Conservation (phyloP, 2,113 vertebrate genomes). For the Pterocles burchelli region DNA sequence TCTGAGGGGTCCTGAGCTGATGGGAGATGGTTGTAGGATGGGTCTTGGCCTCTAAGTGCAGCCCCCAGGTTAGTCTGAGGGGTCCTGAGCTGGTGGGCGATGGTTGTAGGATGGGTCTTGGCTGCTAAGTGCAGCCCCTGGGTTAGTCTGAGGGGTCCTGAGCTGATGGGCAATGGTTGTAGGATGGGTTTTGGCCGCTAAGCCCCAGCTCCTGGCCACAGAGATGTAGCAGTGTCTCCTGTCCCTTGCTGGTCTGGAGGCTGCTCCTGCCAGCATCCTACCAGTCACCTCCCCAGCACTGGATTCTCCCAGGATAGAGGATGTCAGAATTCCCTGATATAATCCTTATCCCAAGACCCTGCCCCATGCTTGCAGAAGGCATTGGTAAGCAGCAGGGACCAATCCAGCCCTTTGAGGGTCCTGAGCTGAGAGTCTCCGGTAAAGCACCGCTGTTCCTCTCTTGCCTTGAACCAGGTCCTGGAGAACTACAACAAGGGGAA, state of each 20-base stretch:
- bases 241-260: background rate
- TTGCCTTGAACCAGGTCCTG: constrained; percentile 82
- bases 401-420: background rate
- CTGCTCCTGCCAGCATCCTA: background rate
- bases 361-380: background rate
- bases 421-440: background rate
- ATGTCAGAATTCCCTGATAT: background rate
- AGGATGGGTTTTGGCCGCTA: background rate
- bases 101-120: background rate
- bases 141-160: no score
- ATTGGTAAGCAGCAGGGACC: background rate
- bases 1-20: no score
- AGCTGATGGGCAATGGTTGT: background rate
- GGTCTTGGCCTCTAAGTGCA: no score
- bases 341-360: background rate
- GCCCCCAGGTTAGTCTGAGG: no score
- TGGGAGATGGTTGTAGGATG: no score
- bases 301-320: background rate
- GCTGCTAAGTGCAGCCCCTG: no score
- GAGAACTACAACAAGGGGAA: constrained; percentile 99
- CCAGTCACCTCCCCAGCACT: background rate
- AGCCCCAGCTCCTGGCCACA: background rate
- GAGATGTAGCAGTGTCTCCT: background rate
- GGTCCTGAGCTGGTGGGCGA: background rate
- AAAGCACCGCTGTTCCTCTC: background rate